Conservation (phyloP, 1,140 invertebrate species). For the Macrosteles quadrilineatus region DNA sequence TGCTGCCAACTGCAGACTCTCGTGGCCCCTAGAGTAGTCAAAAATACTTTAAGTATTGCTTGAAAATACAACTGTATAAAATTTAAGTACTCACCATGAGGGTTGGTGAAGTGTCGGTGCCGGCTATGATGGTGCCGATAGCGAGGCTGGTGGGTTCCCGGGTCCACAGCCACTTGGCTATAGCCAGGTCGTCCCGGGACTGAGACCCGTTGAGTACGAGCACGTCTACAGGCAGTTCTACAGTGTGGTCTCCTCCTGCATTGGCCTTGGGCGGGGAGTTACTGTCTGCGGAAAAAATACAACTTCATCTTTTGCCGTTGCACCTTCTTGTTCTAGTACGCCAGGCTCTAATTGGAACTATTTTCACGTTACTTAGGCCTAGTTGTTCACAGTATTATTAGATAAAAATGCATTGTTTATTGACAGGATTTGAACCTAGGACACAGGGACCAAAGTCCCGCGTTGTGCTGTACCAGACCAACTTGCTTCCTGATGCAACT, state of each 20-base stretch:
- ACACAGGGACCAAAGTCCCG: too few relatives aligned
- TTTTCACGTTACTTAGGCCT: too few relatives aligned
- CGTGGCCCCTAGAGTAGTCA: too few relatives aligned
- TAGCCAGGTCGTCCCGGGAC: slow-evolving; percentile 85
- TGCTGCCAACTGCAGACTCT: too few relatives aligned
- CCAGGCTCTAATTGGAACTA: too few relatives aligned
- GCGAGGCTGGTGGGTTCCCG: slow-evolving; percentile 79
- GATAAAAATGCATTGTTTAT: too few relatives aligned
- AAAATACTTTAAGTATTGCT: too few relatives aligned
- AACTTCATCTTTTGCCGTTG: background rate
- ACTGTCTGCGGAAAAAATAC: slow-evolving; percentile 64
- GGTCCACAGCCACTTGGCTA: slow-evolving; percentile 83
- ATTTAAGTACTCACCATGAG: slow-evolving; percentile 70
- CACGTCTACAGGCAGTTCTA: slow-evolving; percentile 72
- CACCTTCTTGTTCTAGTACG: background rate
- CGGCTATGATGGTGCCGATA: slow-evolving; percentile 74
- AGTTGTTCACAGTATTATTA: too few relatives aligned
- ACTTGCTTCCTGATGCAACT: too few relatives aligned
- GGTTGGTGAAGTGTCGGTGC: slow-evolving; percentile 72
- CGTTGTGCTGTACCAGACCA: too few relatives aligned
- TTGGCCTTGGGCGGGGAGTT: slow-evolving; percentile 87
- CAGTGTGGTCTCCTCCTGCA: slow-evolving; percentile 79
- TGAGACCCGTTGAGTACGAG: slow-evolving; percentile 81
- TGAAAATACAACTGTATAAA: too few relatives aligned
- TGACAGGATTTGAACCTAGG: too few relatives aligned